Base-by-base conservation (phyloP, 1,140 invertebrate genomes). In the Ceratina australensis region DNA sequence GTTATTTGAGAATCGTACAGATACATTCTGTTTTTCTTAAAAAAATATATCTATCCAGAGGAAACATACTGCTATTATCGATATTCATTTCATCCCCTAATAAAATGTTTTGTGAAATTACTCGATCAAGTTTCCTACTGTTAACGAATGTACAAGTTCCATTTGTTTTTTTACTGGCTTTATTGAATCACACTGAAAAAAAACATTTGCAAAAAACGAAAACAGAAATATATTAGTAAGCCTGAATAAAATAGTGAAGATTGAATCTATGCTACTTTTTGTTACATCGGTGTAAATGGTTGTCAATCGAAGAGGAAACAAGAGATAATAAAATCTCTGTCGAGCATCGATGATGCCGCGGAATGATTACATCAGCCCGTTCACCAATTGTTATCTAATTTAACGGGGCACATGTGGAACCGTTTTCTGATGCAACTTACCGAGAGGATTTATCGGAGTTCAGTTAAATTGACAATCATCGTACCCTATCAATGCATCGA, bases 331-430 rank as follows among this genome's bases (percentile, higher is more conserved):
- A 80, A 42, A 42, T 57, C 74, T 78, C 57, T 12, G 13, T 59
- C 1, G 2, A 57, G 57, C 13, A 74, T 74, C 28, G 47, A 47
- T 60, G 57, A 42, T 42, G 33, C 50, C 47, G 56, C 22, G 63
- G 33, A 42, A 72, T 73, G 61, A 86, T 87, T 87, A 86, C 85
- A 84, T 87, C 85, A 87, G 85, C 66, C 80, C 47, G 57, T 71
- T 12, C 49, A 63, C 54, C 80, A 82, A 77, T 86, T 86, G 74
- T 78, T 65, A 80, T 80, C 63, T 87, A 71, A 78, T 84, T 86
- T 60, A 80, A 87, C 72, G 59, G 59, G 54, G 67, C 52, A 26
- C 79, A 69, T 73, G 77, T 60, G 56, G 54, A 50, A 72, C 66
- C 69, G 57, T 76, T 65, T 86, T 86, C 82, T 87, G 85, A 87